A percentile compares a stretch with the other conserved stretches of the same genome.
Evolutionary conservation across 2,888 invertebrate genomes (phyloP).

Genomic region (Strigamia maritima): DNA sequence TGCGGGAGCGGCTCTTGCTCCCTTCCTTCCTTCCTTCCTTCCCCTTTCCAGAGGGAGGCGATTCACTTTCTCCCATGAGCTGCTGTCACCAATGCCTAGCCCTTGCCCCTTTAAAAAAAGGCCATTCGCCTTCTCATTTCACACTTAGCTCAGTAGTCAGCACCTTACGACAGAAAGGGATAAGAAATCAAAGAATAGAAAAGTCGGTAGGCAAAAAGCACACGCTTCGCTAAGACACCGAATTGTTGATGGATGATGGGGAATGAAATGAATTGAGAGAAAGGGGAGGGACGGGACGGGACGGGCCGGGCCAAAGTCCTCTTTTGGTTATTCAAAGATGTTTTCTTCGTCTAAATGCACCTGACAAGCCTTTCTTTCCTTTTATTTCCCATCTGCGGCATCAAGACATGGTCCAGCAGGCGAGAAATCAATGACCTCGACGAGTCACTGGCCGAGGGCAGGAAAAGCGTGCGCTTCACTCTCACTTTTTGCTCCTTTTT

Average conservation of each 20-base stretch:
- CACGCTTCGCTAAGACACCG: background rate
- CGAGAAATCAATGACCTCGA: constrained; percentile 8
- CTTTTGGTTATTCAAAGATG: background rate
- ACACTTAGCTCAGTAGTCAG: too few relatives aligned
- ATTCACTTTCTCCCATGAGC: background rate
- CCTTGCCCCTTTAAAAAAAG: constrained; percentile 3
- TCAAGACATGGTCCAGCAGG: constrained; percentile 10
- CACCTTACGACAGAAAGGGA: background rate
- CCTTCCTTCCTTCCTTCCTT: background rate
- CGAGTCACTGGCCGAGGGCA: constrained; percentile 8
- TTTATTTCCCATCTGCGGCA: constrained; percentile 15
- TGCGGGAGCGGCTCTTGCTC: constrained; percentile 15
- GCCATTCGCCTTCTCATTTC: constrained; percentile 5
- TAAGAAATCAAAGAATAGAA: background rate
- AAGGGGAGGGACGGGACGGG: too few relatives aligned
- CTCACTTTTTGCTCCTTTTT: background rate
- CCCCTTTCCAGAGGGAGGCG: background rate
- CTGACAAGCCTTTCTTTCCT: constrained; percentile 5
- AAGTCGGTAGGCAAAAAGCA: constrained; percentile 1
- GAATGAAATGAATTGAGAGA: background rate
- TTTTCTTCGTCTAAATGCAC: constrained; percentile 1
- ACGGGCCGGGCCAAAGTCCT: constrained; percentile 15
- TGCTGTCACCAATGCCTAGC: constrained; percentile 10
- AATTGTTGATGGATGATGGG: constrained; percentile 15
- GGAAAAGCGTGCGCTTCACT: constrained; percentile 15